Evolutionary conservation across 1,140 invertebrate species (phyloP), one percentile per base, ranked within the genome.

Genomic region (Stegodyphus mimosarum): DNA sequence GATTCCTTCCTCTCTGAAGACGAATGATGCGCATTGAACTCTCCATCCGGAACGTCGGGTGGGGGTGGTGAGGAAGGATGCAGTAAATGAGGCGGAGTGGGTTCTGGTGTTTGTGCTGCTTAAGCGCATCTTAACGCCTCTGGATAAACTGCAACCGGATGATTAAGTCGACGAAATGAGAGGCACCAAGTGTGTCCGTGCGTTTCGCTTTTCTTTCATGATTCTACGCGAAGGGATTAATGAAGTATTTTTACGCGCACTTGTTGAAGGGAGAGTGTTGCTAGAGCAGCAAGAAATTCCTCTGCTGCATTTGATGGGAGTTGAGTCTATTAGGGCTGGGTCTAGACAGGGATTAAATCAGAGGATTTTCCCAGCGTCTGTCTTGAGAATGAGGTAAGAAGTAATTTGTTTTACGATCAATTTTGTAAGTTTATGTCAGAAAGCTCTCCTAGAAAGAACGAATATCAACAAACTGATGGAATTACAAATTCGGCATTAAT

Each of bases 121-220:
- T 79, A 79, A 79, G 77, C 77, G 67, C 77, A 70, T 79, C 77
- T 79, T 80, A 80, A 60, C 77, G 67, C 77, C 77, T 55, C 77
- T 67, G 77, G 77, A 80, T 80, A 71, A 80, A 80, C 77, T 71
- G 66, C 15, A 49, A 33, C 67, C 77, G 77, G 66, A 80, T 80
- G 77, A 80, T 80, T 80, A 80, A 80, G 77, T 80, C 77, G n/a
- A 64, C 76, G 76, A 78, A 78, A 78, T 78, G 76, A 78, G 76
- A 78, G n/a, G 13, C 63, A 71, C 6, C 11, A 17, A 33, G 33
- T 33, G 33, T 33, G 33, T 33, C 33, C 33, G 33, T 33, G 33
- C 1, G 33, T 33, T 33, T 33, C 17, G 9, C 48, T 71, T 69
- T 52, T 49, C 51, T 67, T 67, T 52, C 17, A 6, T 7, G 69